phyloP scores from a whole-genome alignment of 2,888 invertebrate species.

The Plusia festucae region DNA sequence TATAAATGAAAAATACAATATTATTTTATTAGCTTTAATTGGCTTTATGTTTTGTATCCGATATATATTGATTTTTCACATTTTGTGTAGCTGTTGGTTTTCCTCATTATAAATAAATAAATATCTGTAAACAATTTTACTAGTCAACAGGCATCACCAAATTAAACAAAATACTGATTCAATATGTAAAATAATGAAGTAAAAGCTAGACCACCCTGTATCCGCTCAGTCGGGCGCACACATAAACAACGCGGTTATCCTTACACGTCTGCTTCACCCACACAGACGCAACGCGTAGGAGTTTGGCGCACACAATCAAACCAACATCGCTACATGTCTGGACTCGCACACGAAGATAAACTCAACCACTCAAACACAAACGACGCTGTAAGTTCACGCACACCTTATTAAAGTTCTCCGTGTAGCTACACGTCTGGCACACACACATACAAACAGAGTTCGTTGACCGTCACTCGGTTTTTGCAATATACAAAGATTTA shows the following conservation, averaged over 20 bases:
- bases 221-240: conserved; percentile 42
- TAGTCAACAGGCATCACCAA: neutral
- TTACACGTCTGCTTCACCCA: conserved; percentile 57
- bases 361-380: conserved; percentile 40
- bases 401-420: conserved; percentile 16
- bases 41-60: too few relatives aligned
- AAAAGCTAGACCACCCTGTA: conserved; percentile 33
- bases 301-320: conserved; percentile 42
- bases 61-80: too few relatives aligned
- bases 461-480: conserved; percentile 70
- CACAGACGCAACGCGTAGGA: conserved; percentile 39
- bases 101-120: too few relatives aligned
- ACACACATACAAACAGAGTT: conserved; percentile 58
- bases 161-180: neutral
- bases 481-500: conserved; percentile 64
- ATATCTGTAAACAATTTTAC: too few relatives aligned
- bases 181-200: conserved; percentile 12
- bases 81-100: too few relatives aligned
- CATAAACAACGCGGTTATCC: conserved; percentile 30
- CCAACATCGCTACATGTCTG: conserved; percentile 56
- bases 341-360: conserved; percentile 24
- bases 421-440: conserved; percentile 40
- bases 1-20: too few relatives aligned
- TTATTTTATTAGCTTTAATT: too few relatives aligned
- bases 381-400: conserved; percentile 28